Conservation (phyloP, 2,113 vertebrate genomes). For the Acrocephalus arundinaceus region DNA sequence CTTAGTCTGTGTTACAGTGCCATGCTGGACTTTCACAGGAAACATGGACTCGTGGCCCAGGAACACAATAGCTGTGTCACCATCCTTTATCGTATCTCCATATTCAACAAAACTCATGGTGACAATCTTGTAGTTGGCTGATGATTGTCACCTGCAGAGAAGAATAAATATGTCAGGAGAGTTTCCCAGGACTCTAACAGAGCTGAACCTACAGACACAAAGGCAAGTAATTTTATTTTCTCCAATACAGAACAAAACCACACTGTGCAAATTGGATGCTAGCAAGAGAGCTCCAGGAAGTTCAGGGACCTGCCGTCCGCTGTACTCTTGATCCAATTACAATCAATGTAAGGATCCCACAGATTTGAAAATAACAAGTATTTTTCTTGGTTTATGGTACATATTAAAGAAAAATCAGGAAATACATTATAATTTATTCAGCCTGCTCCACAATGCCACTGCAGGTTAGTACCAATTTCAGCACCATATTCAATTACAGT, state of each 20-base stretch:
- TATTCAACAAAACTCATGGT: conserved; percentile 95
- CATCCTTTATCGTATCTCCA: conserved; percentile 85
- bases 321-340: neutral
- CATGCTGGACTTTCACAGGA: conserved; percentile 87
- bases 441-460: neutral
- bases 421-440: neutral
- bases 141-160: neutral
- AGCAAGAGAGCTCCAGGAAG: neutral
- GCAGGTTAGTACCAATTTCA: neutral
- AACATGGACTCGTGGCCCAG: conserved; percentile 90
- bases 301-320: neutral
- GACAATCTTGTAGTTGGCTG: neutral
- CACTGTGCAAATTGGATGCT: neutral
- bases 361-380: neutral
- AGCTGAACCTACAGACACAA: neutral
- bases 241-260: neutral
- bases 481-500: neutral
- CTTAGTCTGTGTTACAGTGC: conserved; percentile 91
- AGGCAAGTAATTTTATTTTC: neutral
- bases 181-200: neutral
- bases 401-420: neutral
- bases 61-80: conserved; percentile 91
- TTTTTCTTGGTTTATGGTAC: neutral
- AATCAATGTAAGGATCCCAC: neutral
- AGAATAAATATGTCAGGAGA: neutral